A percentile compares a stretch with the other conserved stretches of the same genome.
phyloP scores from a whole-genome alignment of 2,113 vertebrate species.

The Psilopsiagon aymara region DNA sequence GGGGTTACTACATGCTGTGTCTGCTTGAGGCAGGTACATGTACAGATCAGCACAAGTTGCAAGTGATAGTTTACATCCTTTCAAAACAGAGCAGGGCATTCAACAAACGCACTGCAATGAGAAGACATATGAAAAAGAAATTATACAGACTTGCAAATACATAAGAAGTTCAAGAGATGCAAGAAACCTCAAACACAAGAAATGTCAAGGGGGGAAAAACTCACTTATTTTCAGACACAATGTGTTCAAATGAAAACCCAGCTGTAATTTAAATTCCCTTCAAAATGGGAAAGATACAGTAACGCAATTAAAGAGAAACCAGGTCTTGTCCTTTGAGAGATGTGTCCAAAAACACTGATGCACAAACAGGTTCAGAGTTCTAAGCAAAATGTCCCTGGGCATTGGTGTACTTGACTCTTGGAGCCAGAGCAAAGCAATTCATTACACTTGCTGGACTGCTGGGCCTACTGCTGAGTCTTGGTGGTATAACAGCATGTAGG shows the following conservation, averaged over 20 bases:
- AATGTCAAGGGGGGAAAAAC: conserved; percentile 46
- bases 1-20: conserved; percentile 72
- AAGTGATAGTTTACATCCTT: conserved; percentile 73
- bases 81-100: conserved; percentile 63
- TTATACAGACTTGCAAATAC: conserved; percentile 69
- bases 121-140: conserved; percentile 69
- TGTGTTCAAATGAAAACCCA: conserved; percentile 62
- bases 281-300: conserved; percentile 62
- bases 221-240: conserved; percentile 60
- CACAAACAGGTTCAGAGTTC: conserved; percentile 69
- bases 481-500: background rate
- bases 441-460: conserved; percentile 52
- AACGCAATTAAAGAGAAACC: conserved; percentile 60
- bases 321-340: conserved; percentile 34
- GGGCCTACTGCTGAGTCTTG: conserved; percentile 41
- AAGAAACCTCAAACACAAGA: conserved; percentile 71
- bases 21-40: conserved; percentile 72
- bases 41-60: conserved; percentile 72
- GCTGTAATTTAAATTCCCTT: conserved; percentile 63
- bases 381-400: conserved; percentile 72
- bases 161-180: conserved; percentile 66
- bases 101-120: conserved; percentile 63
- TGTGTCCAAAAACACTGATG: conserved; percentile 53
- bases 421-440: conserved; percentile 70
- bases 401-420: conserved; percentile 69